Conservation (phyloP, 2,797 vertebrate genomes). For the Craterocephalus amniculus region DNA sequence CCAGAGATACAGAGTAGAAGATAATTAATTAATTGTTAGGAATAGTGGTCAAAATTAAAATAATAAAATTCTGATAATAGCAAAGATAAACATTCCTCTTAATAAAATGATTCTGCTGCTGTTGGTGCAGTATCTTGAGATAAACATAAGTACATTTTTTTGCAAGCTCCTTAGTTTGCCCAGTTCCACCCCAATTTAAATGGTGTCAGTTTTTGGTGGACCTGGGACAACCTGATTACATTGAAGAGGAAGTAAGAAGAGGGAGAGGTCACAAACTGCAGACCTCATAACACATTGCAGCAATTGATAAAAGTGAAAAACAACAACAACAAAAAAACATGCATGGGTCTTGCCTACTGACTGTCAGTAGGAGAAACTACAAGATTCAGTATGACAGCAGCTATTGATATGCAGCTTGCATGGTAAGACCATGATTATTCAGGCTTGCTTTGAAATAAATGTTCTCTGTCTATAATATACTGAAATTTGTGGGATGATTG, state of each 20-base stretch:
- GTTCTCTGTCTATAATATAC: neutral
- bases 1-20: neutral
- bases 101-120: neutral
- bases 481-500: neutral
- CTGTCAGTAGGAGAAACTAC: constrained; percentile 3
- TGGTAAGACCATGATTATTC: constrained; percentile 52
- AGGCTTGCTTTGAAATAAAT: neutral
- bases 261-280: constrained; percentile 77
- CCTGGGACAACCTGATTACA: constrained; percentile 82
- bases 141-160: constrained; percentile 7
- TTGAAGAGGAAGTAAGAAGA: constrained; percentile 78
- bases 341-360: neutral
- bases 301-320: constrained; percentile 74
- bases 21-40: neutral
- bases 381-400: constrained; percentile 10
- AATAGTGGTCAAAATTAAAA: neutral
- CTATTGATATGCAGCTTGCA: constrained; percentile 23
- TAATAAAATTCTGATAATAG: neutral
- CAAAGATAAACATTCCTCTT: neutral
- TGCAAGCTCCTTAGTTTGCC: neutral
- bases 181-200: constrained; percentile 58
- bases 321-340: constrained; percentile 53
- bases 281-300: constrained; percentile 64
- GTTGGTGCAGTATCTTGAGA: neutral
- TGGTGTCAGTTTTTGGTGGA: constrained; percentile 65